Percentiles rank a stretch among this genome's conserved stretches.
These are phyloP conservation scores for Lucinisca nassula DNA, from an alignment of 2,888 invertebrate species.

Conservation along the genomic window DNA sequence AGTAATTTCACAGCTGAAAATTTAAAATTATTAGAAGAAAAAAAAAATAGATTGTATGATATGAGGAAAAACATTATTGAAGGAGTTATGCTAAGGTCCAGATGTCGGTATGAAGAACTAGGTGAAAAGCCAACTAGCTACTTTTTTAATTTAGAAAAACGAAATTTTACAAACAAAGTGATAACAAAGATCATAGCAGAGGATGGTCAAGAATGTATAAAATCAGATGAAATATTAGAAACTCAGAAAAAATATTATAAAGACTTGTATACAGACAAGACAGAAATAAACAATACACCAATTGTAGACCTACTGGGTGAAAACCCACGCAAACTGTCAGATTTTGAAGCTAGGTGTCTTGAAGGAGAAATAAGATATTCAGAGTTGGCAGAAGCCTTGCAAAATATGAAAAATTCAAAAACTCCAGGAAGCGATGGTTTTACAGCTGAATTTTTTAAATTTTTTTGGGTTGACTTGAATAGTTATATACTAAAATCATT, in stretches of 20 bases:
- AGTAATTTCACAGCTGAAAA: neutral
- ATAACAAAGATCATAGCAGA: neutral
- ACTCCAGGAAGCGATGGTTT: conserved; percentile 45
- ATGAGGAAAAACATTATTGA: neutral
- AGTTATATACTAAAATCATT: conserved; percentile 29
- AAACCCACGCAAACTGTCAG: neutral
- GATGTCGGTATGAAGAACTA: neutral
- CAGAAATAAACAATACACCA: neutral
- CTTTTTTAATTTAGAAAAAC: neutral
- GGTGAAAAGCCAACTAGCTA: conserved; percentile 9
- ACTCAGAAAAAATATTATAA: neutral
- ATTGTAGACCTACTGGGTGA: neutral
- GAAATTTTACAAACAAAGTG: no score
- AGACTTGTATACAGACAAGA: neutral
- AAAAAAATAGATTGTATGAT: neutral
- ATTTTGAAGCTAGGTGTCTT: neutral
- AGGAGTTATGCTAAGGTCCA: neutral
- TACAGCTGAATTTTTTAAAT: conserved; percentile 41
- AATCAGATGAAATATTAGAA: conserved; percentile 15
- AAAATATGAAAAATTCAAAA: neutral
- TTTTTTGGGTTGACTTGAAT: conserved; percentile 34
- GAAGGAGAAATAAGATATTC: neutral
- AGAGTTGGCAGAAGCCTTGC: neutral
- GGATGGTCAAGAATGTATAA: neutral
- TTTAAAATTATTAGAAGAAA: neutral